Base-by-base conservation (phyloP, 2,888 invertebrate species). In the Hyalella azteca region DNA sequence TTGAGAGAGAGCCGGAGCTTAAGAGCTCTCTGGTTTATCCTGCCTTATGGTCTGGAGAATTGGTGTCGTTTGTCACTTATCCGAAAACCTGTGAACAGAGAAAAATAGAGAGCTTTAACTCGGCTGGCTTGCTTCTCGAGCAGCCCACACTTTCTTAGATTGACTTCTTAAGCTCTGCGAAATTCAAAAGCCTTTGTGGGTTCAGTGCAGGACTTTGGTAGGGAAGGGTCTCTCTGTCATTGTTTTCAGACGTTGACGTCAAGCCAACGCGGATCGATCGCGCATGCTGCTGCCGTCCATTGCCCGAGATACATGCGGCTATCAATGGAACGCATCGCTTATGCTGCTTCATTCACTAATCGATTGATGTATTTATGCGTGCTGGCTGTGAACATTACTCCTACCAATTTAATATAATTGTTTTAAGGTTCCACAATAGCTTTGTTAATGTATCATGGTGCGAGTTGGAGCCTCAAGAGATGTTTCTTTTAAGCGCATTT, bases 21-120 rank as follows among this genome's bases (percentile, higher is more conserved):
- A 66, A 29, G 36, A 66, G 66, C 66, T 66, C 66, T 36, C 66
- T 66, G 66, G 66, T 36, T 66, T 66, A 66, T 66, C 66, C 66
- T 66, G 66, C 36, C 66, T 66, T 66, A 66, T 66, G 66, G 66
- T 66, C 66, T 32, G 66, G 66, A 66, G 66, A 66, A 66, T 66
- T 66, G 66, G 66, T 29, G 36, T 29, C 66, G 66, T 66, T 66
- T 66, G 66, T 66, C 66, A 66, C 66, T 66, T 66, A 66, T 29
- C 36, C 36, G 36, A 66, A 36, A 36, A 32, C 36, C 66, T 66
- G 66, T 29, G 29, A 66, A 66, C 66, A 54, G 29, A 22, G 36
- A 7, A 32, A 22, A 66, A 66, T 29, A 3, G 54, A 13, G 36
- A 19, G 36, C 66, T 29, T 66, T 22, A 54, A 54, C 54, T 54